phyloP scores from a whole-genome alignment of 2,797 vertebrate genomes.

The Nasua narica region DNA sequence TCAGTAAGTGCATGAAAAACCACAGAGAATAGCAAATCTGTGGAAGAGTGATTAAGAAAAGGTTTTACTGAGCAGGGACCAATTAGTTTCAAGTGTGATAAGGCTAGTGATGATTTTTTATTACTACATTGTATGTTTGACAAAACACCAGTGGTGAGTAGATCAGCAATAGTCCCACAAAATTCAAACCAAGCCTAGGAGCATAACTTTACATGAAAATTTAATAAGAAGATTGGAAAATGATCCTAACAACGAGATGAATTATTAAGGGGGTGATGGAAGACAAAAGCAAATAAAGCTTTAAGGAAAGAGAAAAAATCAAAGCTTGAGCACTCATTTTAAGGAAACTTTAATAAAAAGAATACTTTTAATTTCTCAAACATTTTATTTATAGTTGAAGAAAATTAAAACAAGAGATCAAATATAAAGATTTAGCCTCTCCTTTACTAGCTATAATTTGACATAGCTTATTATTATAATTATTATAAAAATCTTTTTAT shows the following conservation, averaged over 20 bases:
- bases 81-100: not conserved
- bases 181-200: not conserved
- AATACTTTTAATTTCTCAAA: not conserved
- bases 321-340: not conserved
- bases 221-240: not conserved
- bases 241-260: not conserved
- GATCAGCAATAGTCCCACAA: not conserved
- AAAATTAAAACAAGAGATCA: not conserved
- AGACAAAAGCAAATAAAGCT: not conserved
- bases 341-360: not conserved
- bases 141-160: not conserved
- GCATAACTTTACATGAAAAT: not conserved
- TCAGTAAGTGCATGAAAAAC: not conserved
- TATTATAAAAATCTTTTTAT: not conserved
- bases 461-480: not conserved
- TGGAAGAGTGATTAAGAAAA: not conserved
- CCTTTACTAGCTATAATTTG: not conserved
- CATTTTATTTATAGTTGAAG: not conserved
- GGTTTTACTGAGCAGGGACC: not conserved
- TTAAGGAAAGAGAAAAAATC: not conserved
- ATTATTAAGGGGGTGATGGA: fast-evolving
- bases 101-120: not conserved
- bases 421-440: not conserved
- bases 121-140: not conserved
- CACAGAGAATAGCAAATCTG: not conserved